Conservation (phyloP, 1,140 invertebrate genomes). For the Ladona fulva region DNA sequence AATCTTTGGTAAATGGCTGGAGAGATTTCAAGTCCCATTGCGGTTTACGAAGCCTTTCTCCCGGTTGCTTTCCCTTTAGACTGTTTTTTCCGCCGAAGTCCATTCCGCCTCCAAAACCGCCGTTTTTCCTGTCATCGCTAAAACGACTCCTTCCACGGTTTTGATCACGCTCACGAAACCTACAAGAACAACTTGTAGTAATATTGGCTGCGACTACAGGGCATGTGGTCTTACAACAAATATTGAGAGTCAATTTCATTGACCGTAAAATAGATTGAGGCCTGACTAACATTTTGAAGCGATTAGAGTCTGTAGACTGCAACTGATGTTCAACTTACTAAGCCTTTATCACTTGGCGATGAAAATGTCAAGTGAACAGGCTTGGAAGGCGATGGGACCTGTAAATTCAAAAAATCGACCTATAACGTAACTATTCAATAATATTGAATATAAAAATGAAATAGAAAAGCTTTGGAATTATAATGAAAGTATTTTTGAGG, state of each 20-base stretch:
- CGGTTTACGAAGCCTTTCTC: constrained; percentile 69
- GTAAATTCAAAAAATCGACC: neutral
- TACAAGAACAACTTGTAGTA: neutral
- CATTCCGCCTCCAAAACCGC: neutral
- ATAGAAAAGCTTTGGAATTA: too few species aligned
- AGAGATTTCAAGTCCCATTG: constrained; percentile 68
- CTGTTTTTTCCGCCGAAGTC: neutral
- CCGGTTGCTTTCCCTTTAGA: constrained; percentile 45
- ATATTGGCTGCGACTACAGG: neutral
- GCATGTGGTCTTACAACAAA: too few species aligned
- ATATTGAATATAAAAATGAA: too few species aligned
- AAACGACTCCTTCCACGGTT: constrained; percentile 2
- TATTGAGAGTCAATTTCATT: too few species aligned
- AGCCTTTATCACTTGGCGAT: neutral
- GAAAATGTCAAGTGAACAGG: neutral
- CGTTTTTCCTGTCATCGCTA: neutral
- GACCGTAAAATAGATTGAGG: too few species aligned
- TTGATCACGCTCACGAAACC: constrained; percentile 3
- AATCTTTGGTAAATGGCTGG: constrained; percentile 81
- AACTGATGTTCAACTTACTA: too few species aligned
- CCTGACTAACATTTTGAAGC: neutral
- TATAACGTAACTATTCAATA: too few species aligned
- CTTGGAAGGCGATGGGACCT: neutral
- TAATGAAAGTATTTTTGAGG: too few species aligned
- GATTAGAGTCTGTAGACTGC: too few species aligned